phyloP scores from a whole-genome alignment of 2,113 vertebrate genomes.

The Stictonetta naevosa region DNA sequence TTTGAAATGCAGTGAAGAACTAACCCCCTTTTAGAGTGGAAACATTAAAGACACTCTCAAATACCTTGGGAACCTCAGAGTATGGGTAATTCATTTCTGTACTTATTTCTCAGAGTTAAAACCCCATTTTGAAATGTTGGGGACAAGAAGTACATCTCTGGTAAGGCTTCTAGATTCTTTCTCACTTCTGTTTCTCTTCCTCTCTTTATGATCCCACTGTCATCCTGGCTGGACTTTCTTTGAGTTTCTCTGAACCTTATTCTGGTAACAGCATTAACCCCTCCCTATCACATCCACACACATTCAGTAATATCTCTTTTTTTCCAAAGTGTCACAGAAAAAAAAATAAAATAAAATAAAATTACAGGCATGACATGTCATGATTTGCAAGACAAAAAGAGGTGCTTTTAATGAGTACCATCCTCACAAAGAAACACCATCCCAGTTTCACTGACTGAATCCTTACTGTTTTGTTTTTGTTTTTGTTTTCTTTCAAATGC shows the following conservation, averaged over 20 bases:
- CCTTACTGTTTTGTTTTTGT: background rate
- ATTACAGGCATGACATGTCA: background rate
- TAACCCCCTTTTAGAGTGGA: conserved; percentile 22
- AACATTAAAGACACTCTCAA: conserved; percentile 49
- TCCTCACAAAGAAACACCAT: background rate
- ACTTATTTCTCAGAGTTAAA: conserved; percentile 43
- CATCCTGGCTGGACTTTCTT: background rate
- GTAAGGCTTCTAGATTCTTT: background rate
- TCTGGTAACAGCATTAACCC: background rate
- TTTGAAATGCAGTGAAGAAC: conserved; percentile 61
- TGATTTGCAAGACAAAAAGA: background rate
- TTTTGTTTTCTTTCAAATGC: background rate
- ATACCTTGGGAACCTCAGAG: conserved; percentile 25
- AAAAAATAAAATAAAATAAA: background rate
- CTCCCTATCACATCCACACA: background rate
- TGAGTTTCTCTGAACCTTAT: background rate
- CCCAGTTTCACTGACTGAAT: background rate
- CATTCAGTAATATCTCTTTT: background rate
- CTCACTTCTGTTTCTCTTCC: background rate
- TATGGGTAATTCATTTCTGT: conserved; percentile 38
- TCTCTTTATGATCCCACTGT: background rate
- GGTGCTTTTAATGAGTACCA: background rate
- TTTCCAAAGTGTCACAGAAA: background rate
- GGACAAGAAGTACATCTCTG: background rate
- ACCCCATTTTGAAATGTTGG: background rate